A percentile compares a stretch with the other conserved stretches of the same genome.
Conservation (phyloP, 2,888 invertebrate genomes). For the Drepanosiphum platanoidis region DNA sequence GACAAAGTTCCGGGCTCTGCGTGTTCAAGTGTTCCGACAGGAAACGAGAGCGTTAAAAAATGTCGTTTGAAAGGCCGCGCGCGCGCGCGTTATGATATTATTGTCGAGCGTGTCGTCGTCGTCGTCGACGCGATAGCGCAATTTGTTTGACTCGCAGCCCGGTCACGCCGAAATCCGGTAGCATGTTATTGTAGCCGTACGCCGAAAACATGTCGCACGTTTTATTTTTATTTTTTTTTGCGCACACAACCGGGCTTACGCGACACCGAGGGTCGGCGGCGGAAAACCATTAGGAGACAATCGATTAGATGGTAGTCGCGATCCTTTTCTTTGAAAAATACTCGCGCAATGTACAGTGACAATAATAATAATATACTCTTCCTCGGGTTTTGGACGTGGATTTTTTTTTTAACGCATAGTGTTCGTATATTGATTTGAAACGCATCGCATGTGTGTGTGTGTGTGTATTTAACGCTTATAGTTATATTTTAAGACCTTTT, state of each 20-base stretch:
- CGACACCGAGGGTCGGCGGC: constrained; percentile 35
- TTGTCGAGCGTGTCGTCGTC: too few relatives aligned
- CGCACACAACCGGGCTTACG: constrained; percentile 29
- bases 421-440: constrained; percentile 6
- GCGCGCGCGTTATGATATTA: neutral
- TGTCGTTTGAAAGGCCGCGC: neutral
- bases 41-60: constrained; percentile 23
- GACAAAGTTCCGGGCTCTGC: constrained; percentile 30
- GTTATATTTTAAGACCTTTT: neutral
- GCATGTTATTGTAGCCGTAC: constrained; percentile 50
- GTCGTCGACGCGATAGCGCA: neutral
- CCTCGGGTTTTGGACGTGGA: neutral
- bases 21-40: constrained; percentile 21
- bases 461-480: neutral
- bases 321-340: constrained; percentile 14
- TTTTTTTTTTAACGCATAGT: neutral
- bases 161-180: constrained; percentile 37
- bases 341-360: neutral
- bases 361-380: neutral
- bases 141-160: constrained; percentile 43
- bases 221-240: constrained; percentile 22
- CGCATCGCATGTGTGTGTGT: constrained; percentile 35
- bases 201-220: neutral
- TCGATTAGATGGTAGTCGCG: neutral
- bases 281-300: constrained; percentile 52